phyloP scores from a whole-genome alignment of 35 echinoderm and acorn worm species.

The Acanthaster planci region DNA sequence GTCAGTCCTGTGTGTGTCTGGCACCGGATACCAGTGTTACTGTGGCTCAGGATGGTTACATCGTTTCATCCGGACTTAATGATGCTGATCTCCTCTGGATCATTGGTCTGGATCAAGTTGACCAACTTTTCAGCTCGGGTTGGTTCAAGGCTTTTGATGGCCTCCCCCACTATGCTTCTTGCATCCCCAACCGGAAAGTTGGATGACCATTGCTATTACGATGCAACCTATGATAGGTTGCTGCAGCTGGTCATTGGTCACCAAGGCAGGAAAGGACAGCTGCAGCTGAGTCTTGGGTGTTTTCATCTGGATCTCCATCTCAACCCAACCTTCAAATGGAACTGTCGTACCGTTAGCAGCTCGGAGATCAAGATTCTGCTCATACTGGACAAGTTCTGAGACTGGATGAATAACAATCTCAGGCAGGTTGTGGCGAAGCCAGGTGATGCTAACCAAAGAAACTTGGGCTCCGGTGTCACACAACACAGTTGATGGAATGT shows the following conservation, averaged over 20 bases:
- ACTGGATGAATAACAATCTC: slow-evolving; percentile 28
- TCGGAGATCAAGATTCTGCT: slow-evolving; percentile 25
- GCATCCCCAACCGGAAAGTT: not conserved
- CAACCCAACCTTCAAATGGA: slow-evolving; percentile 67
- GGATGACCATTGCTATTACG: slow-evolving; percentile 25
- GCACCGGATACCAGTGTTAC: not conserved
- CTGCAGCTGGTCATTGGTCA: not conserved
- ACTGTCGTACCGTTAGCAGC: slow-evolving; percentile 56
- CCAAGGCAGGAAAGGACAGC: slow-evolving; percentile 3
- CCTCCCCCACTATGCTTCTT: not conserved
- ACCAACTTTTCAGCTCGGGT: not conserved
- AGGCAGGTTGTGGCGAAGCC: slow-evolving; percentile 33
- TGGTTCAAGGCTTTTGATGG: not conserved
- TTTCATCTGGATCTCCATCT: slow-evolving; percentile 33
- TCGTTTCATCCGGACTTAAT: slow-evolving; percentile 18
- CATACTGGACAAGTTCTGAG: slow-evolving; percentile 36
- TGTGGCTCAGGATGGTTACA: not conserved
- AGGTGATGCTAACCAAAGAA: slow-evolving; percentile 49
- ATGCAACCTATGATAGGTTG: slow-evolving; percentile 43
- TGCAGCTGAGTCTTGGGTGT: not conserved
- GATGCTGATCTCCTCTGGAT: not conserved
- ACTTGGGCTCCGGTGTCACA: slow-evolving; percentile 79
- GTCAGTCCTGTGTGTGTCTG: slow-evolving; percentile 23
- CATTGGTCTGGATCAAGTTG: slow-evolving; percentile 3
- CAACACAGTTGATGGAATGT: not conserved